A percentile compares a stretch with the other conserved stretches of the same genome.
Evolutionary conservation across 1,140 invertebrate species (phyloP).

Genomic region (Rhyacophila brunnea): DNA sequence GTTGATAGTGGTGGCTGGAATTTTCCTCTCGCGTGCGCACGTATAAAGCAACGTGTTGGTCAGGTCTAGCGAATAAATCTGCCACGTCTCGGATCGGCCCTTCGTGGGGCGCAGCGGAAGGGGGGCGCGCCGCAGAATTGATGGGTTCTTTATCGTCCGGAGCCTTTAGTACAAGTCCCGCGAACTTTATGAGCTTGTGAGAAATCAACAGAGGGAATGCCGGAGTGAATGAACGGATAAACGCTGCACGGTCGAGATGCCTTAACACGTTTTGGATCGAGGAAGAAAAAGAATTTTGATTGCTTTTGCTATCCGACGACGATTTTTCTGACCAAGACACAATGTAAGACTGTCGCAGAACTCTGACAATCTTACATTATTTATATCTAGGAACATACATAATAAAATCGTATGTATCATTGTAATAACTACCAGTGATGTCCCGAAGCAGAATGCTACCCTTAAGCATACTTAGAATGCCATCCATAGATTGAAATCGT

Average conservation of each 20-base stretch:
- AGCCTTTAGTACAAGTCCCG: constrained; percentile 5
- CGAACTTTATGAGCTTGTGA: constrained; percentile 12
- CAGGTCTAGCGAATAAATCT: constrained; percentile 25
- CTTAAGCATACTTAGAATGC: no score
- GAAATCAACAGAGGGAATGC: constrained; percentile 15
- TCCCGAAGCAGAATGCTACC: no score
- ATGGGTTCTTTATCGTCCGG: constrained; percentile 31
- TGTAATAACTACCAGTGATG: no score
- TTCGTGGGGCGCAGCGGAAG: constrained; percentile 10
- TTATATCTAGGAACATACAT: no score
- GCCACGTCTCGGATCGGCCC: constrained; percentile 22
- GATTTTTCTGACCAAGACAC: not conserved
- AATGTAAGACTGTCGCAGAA: no score
- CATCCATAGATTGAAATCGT: no score
- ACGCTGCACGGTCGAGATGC: not conserved
- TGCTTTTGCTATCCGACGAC: not conserved
- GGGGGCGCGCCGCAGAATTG: constrained; percentile 22
- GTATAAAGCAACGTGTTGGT: no score
- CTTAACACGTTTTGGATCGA: no score
- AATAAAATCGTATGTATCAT: no score
- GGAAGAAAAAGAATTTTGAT: not conserved
- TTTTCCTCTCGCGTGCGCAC: no score
- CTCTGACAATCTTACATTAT: no score
- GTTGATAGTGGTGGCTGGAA: no score
- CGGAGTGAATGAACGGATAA: not conserved